Conservation (phyloP, 2,797 vertebrate species). For the Rhinogobio ventralis region DNA sequence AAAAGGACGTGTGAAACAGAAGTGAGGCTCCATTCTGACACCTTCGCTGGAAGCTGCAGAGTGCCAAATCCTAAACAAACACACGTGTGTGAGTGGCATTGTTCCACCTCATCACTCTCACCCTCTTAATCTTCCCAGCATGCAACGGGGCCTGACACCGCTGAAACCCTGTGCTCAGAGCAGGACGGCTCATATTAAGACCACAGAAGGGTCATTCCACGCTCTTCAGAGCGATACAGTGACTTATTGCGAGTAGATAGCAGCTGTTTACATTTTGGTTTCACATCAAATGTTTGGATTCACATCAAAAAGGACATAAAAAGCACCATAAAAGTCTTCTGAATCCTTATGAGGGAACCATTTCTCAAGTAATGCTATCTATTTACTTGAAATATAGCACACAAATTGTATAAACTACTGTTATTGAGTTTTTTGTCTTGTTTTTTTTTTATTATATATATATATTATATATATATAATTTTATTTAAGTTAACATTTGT, state of each 20-base stretch:
- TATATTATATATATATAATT: no score
- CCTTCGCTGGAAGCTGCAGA: conserved; percentile 48
- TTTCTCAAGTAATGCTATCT: neutral
- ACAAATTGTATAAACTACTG: neutral
- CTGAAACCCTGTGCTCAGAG: conserved; percentile 37
- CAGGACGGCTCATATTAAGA: conserved; percentile 20
- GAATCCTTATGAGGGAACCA: neutral
- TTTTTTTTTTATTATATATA: no score
- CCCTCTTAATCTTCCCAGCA: conserved; percentile 59
- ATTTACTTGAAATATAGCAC: neutral
- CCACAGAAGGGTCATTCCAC: conserved; percentile 44
- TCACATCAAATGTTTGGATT: neutral
- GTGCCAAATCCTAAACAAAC: conserved; percentile 58
- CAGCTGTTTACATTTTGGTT: conserved; percentile 3
- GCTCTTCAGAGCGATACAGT: conserved; percentile 12
- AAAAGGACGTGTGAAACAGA: conserved; percentile 59
- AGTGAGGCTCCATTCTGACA: conserved; percentile 55
- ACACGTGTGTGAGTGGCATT: conserved; percentile 54
- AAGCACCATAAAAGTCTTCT: neutral
- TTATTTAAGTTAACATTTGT: no score
- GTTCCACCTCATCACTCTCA: conserved; percentile 58
- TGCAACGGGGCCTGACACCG: conserved; percentile 19
- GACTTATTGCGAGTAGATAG: conserved; percentile 47
- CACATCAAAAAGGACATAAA: conserved; percentile 2
- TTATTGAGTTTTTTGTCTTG: neutral